A percentile compares a stretch with the other conserved stretches of the same genome.
phyloP scores from a whole-genome alignment of 2,888 invertebrate species.

The Zonitis immaculata region DNA sequence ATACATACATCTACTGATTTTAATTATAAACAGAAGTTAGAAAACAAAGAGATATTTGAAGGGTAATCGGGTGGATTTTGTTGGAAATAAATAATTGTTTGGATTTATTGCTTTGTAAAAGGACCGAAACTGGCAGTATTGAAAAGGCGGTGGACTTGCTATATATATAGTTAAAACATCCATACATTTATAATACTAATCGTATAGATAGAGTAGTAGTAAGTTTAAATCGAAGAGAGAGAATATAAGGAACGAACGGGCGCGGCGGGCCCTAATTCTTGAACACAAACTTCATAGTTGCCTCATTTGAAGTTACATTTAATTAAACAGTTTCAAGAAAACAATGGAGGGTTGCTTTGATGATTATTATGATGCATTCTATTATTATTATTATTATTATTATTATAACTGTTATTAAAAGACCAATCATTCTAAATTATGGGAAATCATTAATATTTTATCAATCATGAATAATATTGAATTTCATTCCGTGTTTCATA shows the following conservation, averaged over 20 bases:
- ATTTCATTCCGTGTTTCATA: neutral
- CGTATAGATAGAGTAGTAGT: neutral
- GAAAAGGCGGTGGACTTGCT: conserved; percentile 7
- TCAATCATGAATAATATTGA: neutral
- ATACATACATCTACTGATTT: conserved; percentile 26
- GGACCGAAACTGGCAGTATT: conserved; percentile 9
- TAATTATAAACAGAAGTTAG: conserved; percentile 43
- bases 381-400: neutral
- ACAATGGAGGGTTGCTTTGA: neutral
- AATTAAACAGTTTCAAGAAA: conserved; percentile 22
- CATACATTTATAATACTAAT: no score
- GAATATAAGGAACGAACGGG: neutral
- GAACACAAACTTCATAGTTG: conserved; percentile 19
- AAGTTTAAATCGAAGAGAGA: neutral
- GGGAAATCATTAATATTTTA: no score
- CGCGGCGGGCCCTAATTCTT: conserved; percentile 23
- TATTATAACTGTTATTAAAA: neutral
- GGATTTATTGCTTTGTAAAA: conserved; percentile 39
- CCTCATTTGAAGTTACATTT: conserved; percentile 21
- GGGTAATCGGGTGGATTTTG: conserved; percentile 42
- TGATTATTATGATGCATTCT: neutral
- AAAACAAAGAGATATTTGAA: conserved; percentile 38
- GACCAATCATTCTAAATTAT: neutral
- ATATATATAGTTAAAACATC: neutral
- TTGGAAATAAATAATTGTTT: conserved; percentile 46